These are phyloP conservation scores for Oreochromis niloticus DNA, from an alignment of 2,113 vertebrate species.

Conservation along the genomic window DNA sequence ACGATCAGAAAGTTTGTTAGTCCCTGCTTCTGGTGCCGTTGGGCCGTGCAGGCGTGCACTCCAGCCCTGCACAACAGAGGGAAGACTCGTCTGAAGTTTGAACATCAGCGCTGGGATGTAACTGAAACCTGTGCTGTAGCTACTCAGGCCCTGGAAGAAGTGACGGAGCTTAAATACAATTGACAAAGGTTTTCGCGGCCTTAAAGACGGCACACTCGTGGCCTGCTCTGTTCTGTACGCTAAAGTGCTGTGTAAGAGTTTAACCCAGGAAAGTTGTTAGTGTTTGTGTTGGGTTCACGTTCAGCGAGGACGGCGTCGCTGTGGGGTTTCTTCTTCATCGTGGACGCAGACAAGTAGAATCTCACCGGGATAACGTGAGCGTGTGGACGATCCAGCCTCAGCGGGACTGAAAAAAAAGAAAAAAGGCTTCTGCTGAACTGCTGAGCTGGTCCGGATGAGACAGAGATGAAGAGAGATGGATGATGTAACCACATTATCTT, in stretches of 20 bases:
- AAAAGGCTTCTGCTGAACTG: too few species aligned
- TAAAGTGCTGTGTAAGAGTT: conserved; percentile 1
- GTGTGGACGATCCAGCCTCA: too few species aligned
- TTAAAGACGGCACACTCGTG: conserved; percentile 24
- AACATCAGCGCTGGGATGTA: conserved; percentile 15
- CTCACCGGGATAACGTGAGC: not conserved
- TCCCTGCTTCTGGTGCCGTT: too few species aligned
- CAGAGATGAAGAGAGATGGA: too few species aligned
- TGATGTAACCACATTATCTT: too few species aligned
- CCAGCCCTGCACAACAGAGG: too few species aligned
- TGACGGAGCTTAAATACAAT: not conserved
- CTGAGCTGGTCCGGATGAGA: too few species aligned
- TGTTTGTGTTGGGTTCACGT: not conserved
- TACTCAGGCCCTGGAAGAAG: conserved; percentile 30
- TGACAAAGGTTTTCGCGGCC: conserved; percentile 21
- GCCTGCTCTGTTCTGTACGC: conserved; percentile 9
- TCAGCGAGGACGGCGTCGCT: not conserved
- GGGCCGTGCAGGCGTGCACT: too few species aligned
- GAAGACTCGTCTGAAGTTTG: not conserved
- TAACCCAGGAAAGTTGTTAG: not conserved
- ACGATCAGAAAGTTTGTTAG: too few species aligned
- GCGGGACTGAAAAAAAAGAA: too few species aligned
- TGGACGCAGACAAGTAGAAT: not conserved
- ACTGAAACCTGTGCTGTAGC: conserved; percentile 47
- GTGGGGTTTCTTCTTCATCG: not conserved